Conservation (phyloP, 37 sponge, comb jelly and placozoan species). For the Haliclona indistincta region DNA sequence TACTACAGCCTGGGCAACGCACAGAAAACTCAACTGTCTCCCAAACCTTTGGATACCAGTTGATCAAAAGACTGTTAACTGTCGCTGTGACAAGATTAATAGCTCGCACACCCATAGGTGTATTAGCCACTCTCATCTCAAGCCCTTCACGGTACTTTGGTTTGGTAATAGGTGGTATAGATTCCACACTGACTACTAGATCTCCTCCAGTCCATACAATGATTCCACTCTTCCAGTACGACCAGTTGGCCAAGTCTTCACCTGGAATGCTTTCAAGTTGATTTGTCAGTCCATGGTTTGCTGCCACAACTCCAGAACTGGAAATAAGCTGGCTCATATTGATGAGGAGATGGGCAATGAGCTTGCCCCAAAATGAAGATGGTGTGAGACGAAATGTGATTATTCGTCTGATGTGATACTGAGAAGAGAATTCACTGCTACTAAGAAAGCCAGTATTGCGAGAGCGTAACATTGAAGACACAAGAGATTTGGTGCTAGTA, state of each 20-base stretch:
- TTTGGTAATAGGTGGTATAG: not conserved
- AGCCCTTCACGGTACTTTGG: conserved; percentile 16
- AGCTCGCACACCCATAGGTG: conserved; percentile 23
- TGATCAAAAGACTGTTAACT: conserved; percentile 52
- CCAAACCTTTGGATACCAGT: conserved; percentile 75
- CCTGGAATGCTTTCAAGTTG: not conserved
- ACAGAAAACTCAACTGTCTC: conserved; percentile 27
- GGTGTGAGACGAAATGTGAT: conserved; percentile 41
- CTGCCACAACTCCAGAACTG: not conserved
- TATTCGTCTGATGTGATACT: conserved; percentile 36
- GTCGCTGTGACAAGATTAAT: conserved; percentile 42
- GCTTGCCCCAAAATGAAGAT: conserved; percentile 34
- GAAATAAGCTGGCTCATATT: conserved; percentile 28
- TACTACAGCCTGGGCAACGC: conserved; percentile 54
- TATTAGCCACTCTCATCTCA: conserved; percentile 56
- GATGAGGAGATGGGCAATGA: conserved; percentile 54
- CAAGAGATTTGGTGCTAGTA: conserved; percentile 36
- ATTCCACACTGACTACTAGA: conserved; percentile 47
- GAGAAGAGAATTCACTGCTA: conserved; percentile 2
- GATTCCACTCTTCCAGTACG: conserved; percentile 53
- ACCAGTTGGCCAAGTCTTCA: conserved; percentile 37
- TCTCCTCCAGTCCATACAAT: conserved; percentile 36
- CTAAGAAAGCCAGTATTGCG: not conserved
- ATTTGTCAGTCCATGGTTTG: not conserved
- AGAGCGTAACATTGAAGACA: conserved; percentile 29